Evolutionary conservation across 2,113 vertebrate genomes (phyloP).

Genomic region (Anguilla japonica): DNA sequence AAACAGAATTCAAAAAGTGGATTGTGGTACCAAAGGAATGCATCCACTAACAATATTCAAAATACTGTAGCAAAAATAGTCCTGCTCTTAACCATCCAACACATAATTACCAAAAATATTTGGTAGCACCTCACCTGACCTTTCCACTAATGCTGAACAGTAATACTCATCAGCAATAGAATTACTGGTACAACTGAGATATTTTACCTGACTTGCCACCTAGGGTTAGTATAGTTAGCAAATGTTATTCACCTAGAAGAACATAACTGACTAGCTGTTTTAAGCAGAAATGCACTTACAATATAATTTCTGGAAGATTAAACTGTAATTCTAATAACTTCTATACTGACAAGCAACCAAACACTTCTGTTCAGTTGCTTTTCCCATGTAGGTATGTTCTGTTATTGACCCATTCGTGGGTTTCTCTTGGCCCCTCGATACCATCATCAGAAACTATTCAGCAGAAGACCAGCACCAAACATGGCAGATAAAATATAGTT

Average conservation of each 20-base stretch:
- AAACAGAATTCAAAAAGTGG: not conserved
- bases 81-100: not conserved
- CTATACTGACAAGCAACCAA: not conserved
- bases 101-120: not conserved
- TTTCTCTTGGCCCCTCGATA: not conserved
- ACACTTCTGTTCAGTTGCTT: not conserved
- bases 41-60: not conserved
- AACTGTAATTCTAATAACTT: not conserved
- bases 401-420: too few species aligned
- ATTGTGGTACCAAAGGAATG: not conserved
- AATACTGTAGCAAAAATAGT: not conserved
- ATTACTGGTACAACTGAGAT: not conserved
- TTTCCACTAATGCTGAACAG: not conserved
- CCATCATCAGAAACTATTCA: not conserved
- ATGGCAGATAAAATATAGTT: not conserved
- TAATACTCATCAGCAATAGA: not conserved
- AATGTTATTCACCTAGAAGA: not conserved
- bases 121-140: not conserved
- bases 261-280: too few species aligned
- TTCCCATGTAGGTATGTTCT: too few species aligned
- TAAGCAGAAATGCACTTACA: not conserved
- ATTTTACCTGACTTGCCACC: not conserved
- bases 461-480: not conserved
- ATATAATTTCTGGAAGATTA: not conserved
- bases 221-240: not conserved